Percentiles rank a stretch among this genome's conserved stretches.
These are phyloP conservation scores for Drosophila truncata DNA, from an alignment of 1,140 invertebrate species.

Conservation along the genomic window DNA sequence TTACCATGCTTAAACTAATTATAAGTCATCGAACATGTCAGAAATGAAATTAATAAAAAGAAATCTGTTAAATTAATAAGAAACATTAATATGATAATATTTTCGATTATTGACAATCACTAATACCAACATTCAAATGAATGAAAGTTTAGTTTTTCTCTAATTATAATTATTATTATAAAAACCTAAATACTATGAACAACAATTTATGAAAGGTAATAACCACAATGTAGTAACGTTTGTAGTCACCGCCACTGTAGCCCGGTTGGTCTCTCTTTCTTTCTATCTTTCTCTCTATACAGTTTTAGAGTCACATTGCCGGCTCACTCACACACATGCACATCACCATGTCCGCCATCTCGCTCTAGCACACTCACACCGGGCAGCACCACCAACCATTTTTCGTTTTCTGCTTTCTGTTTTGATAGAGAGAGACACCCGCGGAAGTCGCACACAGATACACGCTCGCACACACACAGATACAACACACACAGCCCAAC, in stretches of 20 bases:
- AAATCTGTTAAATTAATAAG: too few species aligned
- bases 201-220: background rate
- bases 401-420: slow-evolving; percentile 22
- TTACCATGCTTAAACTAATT: too few species aligned
- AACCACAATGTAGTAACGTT: background rate
- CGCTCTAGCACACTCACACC: slow-evolving; percentile 26
- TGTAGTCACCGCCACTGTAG: background rate
- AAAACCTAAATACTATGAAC: too few species aligned
- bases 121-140: too few species aligned
- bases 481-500: slow-evolving; percentile 1
- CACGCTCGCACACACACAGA: slow-evolving; percentile 6
- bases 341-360: slow-evolving; percentile 8
- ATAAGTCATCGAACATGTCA: too few species aligned
- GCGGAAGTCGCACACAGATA: slow-evolving; percentile 6
- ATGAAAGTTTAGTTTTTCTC: too few species aligned
- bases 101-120: too few species aligned
- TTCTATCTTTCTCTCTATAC: background rate
- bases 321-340: background rate
- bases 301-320: background rate
- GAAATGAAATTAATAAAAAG: too few species aligned
- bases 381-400: slow-evolving; percentile 37
- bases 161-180: too few species aligned
- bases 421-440: slow-evolving; percentile 3
- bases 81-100: too few species aligned
- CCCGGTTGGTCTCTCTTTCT: background rate